These are phyloP conservation scores for Clarias macrocephalus DNA, from an alignment of 2,113 vertebrate species.

Conservation along the genomic window DNA sequence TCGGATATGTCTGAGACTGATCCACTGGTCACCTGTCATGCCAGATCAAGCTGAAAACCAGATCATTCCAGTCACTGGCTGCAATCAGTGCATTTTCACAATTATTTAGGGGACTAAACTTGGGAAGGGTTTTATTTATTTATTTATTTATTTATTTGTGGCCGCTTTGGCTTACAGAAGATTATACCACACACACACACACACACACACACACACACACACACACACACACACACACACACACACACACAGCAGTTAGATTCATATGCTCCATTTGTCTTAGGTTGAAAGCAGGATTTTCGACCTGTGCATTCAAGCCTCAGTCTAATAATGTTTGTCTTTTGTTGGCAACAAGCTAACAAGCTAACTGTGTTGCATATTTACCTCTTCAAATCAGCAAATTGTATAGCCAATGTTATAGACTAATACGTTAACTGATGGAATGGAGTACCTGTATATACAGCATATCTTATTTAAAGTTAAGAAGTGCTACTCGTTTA, in stretches of 20 bases:
- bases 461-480: neutral
- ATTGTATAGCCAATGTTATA: neutral
- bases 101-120: neutral
- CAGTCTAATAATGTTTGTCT: neutral
- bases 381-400: neutral
- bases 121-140: neutral
- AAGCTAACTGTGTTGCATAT: neutral
- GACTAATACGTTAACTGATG: neutral
- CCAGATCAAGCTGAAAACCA: too few species aligned
- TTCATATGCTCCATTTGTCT: too few species aligned
- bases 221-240: neutral
- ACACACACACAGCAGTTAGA: neutral
- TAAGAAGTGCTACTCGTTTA: neutral
- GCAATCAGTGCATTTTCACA: too few species aligned
- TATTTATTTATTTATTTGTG: neutral
- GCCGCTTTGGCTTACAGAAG: neutral
- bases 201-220: neutral
- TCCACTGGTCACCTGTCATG: too few species aligned
- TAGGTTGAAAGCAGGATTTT: neutral
- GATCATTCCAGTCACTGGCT: too few species aligned
- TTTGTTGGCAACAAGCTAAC: neutral
- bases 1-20: too few species aligned
- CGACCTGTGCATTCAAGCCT: neutral
- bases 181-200: neutral
- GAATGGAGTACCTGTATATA: neutral